A percentile compares a stretch with the other conserved stretches of the same genome.
Conservation (phyloP, 2,113 vertebrate species). For the Riparia riparia region DNA sequence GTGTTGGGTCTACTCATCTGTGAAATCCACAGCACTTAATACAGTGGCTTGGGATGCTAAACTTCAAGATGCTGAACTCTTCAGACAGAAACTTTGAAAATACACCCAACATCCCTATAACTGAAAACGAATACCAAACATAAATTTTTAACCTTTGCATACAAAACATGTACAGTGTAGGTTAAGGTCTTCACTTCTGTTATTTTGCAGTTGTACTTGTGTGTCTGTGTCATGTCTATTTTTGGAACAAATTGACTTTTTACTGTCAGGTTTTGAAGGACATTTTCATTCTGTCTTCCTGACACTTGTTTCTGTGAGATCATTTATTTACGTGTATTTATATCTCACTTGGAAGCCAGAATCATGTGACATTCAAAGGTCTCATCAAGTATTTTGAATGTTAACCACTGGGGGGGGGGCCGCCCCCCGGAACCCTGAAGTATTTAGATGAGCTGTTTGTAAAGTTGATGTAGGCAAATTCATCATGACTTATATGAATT, state of each 20-base stretch:
- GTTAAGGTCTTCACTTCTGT: not conserved
- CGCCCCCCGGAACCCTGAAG: fast-evolving
- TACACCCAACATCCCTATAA: not conserved
- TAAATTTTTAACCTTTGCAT: not conserved
- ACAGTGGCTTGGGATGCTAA: not conserved
- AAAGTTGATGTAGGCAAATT: not conserved
- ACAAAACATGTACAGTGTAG: not conserved
- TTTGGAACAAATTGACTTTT: not conserved
- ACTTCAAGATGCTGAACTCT: not conserved
- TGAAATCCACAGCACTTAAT: not conserved
- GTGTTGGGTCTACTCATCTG: not conserved
- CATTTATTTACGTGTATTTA: not conserved
- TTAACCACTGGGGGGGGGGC: not conserved
- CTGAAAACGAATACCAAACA: not conserved
- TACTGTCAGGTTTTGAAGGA: not conserved
- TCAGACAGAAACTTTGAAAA: not conserved
- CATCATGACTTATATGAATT: not conserved
- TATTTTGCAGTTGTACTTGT: not conserved
- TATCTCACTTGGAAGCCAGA: not conserved
- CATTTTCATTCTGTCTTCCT: not conserved
- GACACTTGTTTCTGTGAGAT: not conserved
- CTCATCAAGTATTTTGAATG: not conserved
- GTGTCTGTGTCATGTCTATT: not conserved
- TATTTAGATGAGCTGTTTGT: not conserved
- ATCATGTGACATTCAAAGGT: not conserved